These are phyloP conservation scores for Clanis bilineata DNA, from an alignment of 2,888 invertebrate genomes.

Conservation along the genomic window DNA sequence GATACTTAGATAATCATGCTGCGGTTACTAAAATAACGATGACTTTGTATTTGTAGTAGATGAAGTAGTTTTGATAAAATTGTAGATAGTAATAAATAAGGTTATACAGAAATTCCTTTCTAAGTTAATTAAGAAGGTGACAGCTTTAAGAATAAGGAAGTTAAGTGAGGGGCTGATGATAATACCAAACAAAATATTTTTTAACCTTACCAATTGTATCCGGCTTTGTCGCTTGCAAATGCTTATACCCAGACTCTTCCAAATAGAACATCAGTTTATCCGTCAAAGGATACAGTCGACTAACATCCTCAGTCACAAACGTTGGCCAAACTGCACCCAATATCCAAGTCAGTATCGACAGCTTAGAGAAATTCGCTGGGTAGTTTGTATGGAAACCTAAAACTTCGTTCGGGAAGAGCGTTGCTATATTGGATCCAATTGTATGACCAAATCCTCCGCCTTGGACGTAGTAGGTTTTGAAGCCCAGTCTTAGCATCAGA, in stretches of 20 bases:
- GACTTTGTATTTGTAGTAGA: too few species aligned
- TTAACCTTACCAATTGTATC: slow-evolving; percentile 89
- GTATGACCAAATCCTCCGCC: slow-evolving; percentile 90
- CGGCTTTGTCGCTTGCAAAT: slow-evolving; percentile 91
- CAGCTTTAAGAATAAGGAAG: too few species aligned
- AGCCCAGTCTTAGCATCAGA: slow-evolving; percentile 87
- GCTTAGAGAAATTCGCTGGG: slow-evolving; percentile 63
- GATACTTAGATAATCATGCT: too few species aligned
- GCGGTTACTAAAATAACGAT: too few species aligned
- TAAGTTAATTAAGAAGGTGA: too few species aligned
- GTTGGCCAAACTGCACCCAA: slow-evolving; percentile 78
- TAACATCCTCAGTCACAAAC: slow-evolving; percentile 66
- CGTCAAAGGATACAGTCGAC: slow-evolving; percentile 77
- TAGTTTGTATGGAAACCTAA: slow-evolving; percentile 85
- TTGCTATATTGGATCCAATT: slow-evolving; percentile 83
- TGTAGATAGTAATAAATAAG: too few species aligned
- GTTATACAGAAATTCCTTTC: too few species aligned
- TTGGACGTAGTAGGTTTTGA: slow-evolving; percentile 85
- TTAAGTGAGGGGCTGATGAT: too few species aligned
- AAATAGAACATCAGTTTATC: slow-evolving; percentile 53
- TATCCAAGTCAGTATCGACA: slow-evolving; percentile 50
- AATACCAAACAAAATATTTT: slow-evolving; percentile 1
- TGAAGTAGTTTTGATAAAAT: too few species aligned
- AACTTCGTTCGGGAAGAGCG: slow-evolving; percentile 83
- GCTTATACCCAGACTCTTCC: slow-evolving; percentile 84